phyloP scores from a whole-genome alignment of 2,113 vertebrate species.

The Hyperopisus bebe region DNA sequence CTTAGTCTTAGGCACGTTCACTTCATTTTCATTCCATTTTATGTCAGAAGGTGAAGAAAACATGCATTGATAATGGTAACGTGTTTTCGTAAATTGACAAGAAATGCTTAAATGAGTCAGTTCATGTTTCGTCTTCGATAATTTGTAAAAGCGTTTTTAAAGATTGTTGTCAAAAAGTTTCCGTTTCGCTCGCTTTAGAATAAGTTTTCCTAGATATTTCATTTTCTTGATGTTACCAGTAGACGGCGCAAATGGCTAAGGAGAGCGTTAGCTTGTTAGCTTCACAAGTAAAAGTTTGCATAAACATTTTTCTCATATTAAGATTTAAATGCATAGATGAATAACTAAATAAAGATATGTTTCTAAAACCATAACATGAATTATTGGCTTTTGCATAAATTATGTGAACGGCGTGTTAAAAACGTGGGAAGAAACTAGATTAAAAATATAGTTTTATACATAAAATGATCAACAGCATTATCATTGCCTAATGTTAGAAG shows the following conservation, averaged over 20 bases:
- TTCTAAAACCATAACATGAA: background rate
- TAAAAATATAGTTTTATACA: background rate
- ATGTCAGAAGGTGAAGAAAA: background rate
- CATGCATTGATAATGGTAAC: background rate
- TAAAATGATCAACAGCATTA: background rate
- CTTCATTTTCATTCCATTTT: background rate
- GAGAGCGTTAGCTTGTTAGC: constrained; percentile 45
- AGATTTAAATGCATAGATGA: background rate
- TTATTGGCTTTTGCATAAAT: background rate
- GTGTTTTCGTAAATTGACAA: background rate
- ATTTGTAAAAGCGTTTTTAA: too few relatives aligned
- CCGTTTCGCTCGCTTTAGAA: background rate
- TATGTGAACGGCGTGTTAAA: background rate
- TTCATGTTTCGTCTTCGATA: background rate
- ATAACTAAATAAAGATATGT: background rate
- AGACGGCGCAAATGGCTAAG: constrained; percentile 90
- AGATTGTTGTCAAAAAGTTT: background rate
- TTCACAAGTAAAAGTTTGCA: constrained; percentile 20
- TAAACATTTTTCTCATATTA: background rate
- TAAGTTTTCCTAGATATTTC: constrained; percentile 3
- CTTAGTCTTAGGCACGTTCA: background rate
- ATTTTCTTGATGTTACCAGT: constrained; percentile 62
- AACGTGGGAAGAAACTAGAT: background rate
- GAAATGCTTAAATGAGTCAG: background rate
- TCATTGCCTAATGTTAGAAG: background rate